A percentile compares a stretch with the other conserved stretches of the same genome.
These are phyloP conservation scores for Cyprinella venusta DNA, from an alignment of 2,797 vertebrate genomes.

Conservation along the genomic window DNA sequence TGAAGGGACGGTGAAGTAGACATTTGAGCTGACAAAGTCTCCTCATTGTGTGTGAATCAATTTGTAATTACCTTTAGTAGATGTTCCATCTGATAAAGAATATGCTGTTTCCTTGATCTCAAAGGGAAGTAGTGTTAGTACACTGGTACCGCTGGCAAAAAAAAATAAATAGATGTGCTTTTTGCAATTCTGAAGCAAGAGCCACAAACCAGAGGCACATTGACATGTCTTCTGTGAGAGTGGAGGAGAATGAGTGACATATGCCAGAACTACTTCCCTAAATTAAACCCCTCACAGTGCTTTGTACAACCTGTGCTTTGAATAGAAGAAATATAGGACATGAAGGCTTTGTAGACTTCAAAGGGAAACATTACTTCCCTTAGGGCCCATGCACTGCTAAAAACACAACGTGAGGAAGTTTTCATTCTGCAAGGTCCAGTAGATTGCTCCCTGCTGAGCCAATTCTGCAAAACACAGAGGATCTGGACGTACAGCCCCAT, in stretches of 20 bases:
- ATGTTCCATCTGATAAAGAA: slow-evolving; percentile 26
- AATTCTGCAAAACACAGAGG: not conserved
- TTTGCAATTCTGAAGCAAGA: slow-evolving; percentile 3
- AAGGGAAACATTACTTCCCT: slow-evolving; percentile 40
- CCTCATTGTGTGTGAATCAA: slow-evolving; percentile 38
- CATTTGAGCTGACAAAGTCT: slow-evolving; percentile 12
- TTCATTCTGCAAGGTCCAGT: slow-evolving; percentile 27
- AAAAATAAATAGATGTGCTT: not conserved
- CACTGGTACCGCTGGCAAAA: not conserved
- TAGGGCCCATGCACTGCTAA: slow-evolving; percentile 10
- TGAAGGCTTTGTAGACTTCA: slow-evolving; percentile 48
- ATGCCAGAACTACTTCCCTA: slow-evolving; percentile 20
- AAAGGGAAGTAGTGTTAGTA: slow-evolving; percentile 4
- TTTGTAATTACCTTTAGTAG: slow-evolving; percentile 45
- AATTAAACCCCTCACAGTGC: slow-evolving; percentile 30
- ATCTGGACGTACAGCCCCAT: not conserved
- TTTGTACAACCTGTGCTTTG: slow-evolving; percentile 34
- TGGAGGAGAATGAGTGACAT: not conserved
- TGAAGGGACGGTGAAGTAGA: not conserved
- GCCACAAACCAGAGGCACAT: not conserved
- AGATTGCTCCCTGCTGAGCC: not conserved
- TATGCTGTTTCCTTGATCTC: slow-evolving; percentile 31
- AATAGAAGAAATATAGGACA: slow-evolving; percentile 53
- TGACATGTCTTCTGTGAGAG: slow-evolving; percentile 12
- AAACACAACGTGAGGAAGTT: slow-evolving; percentile 28